phyloP scores from a whole-genome alignment of 2,888 invertebrate species.

The Sisyra terminalis region DNA sequence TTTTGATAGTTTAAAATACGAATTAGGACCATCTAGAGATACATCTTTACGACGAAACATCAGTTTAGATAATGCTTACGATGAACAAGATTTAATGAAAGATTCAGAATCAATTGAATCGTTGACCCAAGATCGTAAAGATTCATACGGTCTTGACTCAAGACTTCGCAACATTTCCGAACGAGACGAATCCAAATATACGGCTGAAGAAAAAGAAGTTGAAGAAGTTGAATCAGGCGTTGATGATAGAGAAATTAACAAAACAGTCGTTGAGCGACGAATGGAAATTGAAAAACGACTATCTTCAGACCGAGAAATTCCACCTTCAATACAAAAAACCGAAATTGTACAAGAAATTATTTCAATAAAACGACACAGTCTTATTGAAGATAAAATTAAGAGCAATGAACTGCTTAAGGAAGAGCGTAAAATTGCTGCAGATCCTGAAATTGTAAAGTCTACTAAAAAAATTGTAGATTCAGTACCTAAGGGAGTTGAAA shows the following conservation, averaged over 20 bases:
- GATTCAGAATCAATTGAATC: conserved; percentile 34
- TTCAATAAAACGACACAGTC: conserved; percentile 48
- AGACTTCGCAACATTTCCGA: conserved; percentile 28
- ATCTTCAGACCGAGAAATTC: conserved; percentile 48
- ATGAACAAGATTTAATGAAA: conserved; percentile 53
- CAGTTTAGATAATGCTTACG: conserved; percentile 33
- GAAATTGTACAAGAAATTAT: conserved; percentile 59
- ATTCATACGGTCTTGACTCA: conserved; percentile 17
- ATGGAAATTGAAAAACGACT: conserved; percentile 59
- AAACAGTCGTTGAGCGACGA: conserved; percentile 59
- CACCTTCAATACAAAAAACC: conserved; percentile 54
- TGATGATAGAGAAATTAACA: conserved; percentile 43
- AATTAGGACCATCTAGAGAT: conserved; percentile 23
- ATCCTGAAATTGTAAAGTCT: conserved; percentile 11
- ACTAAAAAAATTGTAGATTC: conserved; percentile 15
- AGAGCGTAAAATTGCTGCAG: conserved; percentile 21
- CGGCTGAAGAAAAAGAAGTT: conserved; percentile 61
- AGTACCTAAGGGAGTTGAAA: conserved; percentile 9
- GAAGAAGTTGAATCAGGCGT: conserved; percentile 35
- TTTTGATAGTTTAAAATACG: conserved; percentile 35
- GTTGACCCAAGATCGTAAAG: conserved; percentile 20
- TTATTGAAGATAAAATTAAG: conserved; percentile 31
- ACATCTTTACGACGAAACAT: conserved; percentile 26
- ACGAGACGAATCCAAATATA: conserved; percentile 56
- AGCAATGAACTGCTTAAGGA: conserved; percentile 13